Evolutionary conservation across 2,888 invertebrate genomes (phyloP).

Genomic region (Druceiella hillmani): DNA sequence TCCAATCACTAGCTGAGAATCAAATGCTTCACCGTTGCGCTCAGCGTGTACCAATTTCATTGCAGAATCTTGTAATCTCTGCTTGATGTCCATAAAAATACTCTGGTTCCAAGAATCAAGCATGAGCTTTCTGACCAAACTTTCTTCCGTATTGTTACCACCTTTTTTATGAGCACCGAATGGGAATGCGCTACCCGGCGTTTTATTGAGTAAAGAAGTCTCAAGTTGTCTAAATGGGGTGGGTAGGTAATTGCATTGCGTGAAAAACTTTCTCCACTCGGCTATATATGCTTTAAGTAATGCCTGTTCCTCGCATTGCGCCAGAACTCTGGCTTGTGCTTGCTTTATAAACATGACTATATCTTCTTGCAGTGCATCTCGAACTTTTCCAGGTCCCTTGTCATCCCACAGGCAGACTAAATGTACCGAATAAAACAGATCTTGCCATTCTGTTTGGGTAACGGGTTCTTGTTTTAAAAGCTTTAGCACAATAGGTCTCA

Average conservation of each 20-base stretch:
- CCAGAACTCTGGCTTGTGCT: constrained; percentile 84
- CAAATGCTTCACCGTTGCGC: constrained; percentile 96
- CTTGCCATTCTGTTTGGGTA: constrained; percentile 94
- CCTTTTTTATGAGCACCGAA: constrained; percentile 48
- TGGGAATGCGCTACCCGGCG: constrained; percentile 34
- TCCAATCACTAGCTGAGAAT: constrained; percentile 95
- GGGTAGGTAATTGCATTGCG: constrained; percentile 95
- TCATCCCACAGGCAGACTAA: constrained; percentile 97
- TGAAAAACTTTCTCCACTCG: constrained; percentile 98
- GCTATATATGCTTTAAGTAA: constrained; percentile 93
- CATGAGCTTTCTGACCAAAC: constrained; percentile 93
- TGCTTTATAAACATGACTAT: constrained; percentile 92
- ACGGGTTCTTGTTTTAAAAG: constrained; percentile 92
- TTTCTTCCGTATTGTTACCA: constrained; percentile 70
- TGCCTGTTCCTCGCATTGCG: constrained; percentile 92
- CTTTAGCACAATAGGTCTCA: constrained; percentile 91
- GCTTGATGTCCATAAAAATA: constrained; percentile 94
- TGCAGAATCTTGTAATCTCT: constrained; percentile 88
- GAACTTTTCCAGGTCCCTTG: constrained; percentile 76
- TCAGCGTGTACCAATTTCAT: constrained; percentile 97
- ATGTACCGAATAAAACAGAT: constrained; percentile 94
- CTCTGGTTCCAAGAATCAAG: constrained; percentile 97
- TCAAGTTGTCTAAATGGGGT: constrained; percentile 94
- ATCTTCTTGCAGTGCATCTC: constrained; percentile 85
- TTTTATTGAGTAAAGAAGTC: constrained; percentile 64